phyloP scores from a whole-genome alignment of 2,888 invertebrate genomes.

The Phymatocera aterrima region DNA sequence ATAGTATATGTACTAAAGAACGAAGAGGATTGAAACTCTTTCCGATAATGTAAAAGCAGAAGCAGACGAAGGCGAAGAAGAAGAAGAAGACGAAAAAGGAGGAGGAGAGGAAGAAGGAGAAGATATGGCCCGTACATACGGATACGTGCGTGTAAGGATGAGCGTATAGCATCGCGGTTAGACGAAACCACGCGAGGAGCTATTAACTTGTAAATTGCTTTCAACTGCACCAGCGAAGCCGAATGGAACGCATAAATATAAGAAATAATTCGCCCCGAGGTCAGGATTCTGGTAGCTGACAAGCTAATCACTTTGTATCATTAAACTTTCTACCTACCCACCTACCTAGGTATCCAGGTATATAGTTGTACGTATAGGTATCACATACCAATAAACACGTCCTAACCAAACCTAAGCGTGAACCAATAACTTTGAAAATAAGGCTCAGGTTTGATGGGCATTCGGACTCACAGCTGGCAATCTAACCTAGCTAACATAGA shows the following conservation, averaged over 20 bases:
- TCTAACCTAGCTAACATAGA: no score
- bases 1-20: not conserved
- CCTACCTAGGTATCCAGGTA: not conserved
- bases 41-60: not conserved
- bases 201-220: slow-evolving; percentile 75
- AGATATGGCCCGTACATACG: not conserved
- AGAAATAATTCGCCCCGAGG: slow-evolving; percentile 51
- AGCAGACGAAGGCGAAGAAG: not conserved
- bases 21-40: not conserved
- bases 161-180: not conserved
- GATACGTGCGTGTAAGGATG: not conserved
- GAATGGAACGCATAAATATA: slow-evolving; percentile 64
- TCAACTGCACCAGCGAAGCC: slow-evolving; percentile 68
- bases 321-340: slow-evolving; percentile 42
- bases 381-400: not conserved
- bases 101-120: not conserved
- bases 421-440: no score
- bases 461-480: no score
- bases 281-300: slow-evolving; percentile 46
- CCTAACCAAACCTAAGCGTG: no score
- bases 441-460: no score
- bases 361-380: not conserved
- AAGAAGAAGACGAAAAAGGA: not conserved
- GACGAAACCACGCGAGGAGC: slow-evolving; percentile 62
- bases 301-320: slow-evolving; percentile 47